Evolutionary conservation across 2,797 vertebrate species (phyloP), one percentile per base, ranked within the genome.

Genomic region (Triplophysa yarkandensis): DNA sequence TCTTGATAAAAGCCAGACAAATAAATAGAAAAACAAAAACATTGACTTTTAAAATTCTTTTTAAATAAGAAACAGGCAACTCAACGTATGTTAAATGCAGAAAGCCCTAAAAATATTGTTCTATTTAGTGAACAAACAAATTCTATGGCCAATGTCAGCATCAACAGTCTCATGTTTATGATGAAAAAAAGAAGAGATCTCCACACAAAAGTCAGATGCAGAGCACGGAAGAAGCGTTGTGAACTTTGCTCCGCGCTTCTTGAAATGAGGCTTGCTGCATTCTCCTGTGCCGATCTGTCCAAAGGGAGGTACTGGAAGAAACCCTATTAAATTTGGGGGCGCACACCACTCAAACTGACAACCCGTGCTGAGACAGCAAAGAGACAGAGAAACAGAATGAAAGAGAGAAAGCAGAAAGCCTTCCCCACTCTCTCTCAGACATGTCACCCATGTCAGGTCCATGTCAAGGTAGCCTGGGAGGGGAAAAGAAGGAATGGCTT

Each of bases 241-340:
- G 73, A 80, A 80, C 78, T 76, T 68, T 76, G 77, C 54, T 60
- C 73, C 76, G 81, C 83, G 74, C 82, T 77, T 82, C 87, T 89
- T 84, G 86, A 89, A 90, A 90, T 88, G 88, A 90, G 88, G 86
- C 84, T 76, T 78, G 81, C 80, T 88, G 88, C 90, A 91, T 91
- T 91, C 90, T 89, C 86, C 87, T 80, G 86, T 70, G 83, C 88
- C 88, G 88, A 86, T 87, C 90, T 83, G 61, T 90, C 89, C 88
- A 87, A 78, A 85, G 88, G 75, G 87, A 88, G 83, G 82, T 83
- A 88, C 83, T 88, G 82, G 84, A 62, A 89, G 88, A 90, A 91
- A 90, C 87, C 88, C 87, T 87, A 91, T 92, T 93, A 91, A 90
- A 91, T 89, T 89, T 88, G 85, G 88, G 89, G 88, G 87, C 88